A percentile compares a stretch with the other conserved stretches of the same genome.
Conservation (phyloP, 2,797 vertebrate species). For the Vespertilio murinus region DNA sequence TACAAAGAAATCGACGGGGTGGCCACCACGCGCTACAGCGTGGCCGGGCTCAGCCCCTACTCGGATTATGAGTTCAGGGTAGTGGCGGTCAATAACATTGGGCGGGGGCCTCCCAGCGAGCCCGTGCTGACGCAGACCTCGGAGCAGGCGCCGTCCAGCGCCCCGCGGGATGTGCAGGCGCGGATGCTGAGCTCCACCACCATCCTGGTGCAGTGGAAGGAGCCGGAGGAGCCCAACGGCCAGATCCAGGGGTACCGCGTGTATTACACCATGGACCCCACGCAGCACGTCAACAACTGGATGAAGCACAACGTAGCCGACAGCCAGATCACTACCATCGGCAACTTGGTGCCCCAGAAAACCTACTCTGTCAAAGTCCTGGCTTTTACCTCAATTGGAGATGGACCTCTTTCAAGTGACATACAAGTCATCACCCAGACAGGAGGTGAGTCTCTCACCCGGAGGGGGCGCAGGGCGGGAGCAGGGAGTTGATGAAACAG, state of each 20-base stretch:
- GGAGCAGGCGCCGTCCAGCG: slow-evolving; percentile 97
- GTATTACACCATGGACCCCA: slow-evolving; percentile 95
- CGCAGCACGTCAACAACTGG: slow-evolving; percentile 94
- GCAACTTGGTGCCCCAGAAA: slow-evolving; percentile 95
- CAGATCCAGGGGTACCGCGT: slow-evolving; percentile 98
- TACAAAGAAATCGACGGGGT: slow-evolving; percentile 99
- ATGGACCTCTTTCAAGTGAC: slow-evolving; percentile 96
- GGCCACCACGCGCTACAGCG: slow-evolving; percentile 97
- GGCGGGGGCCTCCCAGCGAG: slow-evolving; percentile 94
- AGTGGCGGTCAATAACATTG: slow-evolving; percentile 98
- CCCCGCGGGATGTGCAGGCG: slow-evolving; percentile 94
- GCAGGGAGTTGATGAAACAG: not conserved
- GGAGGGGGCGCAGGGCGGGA: not conserved
- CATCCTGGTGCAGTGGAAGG: slow-evolving; percentile 98
- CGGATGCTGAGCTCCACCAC: slow-evolving; percentile 98
- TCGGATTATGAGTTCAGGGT: slow-evolving; percentile 98
- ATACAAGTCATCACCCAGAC: slow-evolving; percentile 99
- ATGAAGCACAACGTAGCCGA: slow-evolving; percentile 97
- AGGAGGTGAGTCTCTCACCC: slow-evolving; percentile 89
- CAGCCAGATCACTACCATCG: slow-evolving; percentile 95
- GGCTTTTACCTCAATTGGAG: slow-evolving; percentile 97
- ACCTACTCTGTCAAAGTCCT: slow-evolving; percentile 98
- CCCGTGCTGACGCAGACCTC: slow-evolving; percentile 95
- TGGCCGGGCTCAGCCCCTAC: slow-evolving; percentile 97
- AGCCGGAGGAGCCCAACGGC: slow-evolving; percentile 97